Base-by-base conservation (phyloP, 2,888 invertebrate genomes). In the Spatulosminthurus flaviceps region DNA sequence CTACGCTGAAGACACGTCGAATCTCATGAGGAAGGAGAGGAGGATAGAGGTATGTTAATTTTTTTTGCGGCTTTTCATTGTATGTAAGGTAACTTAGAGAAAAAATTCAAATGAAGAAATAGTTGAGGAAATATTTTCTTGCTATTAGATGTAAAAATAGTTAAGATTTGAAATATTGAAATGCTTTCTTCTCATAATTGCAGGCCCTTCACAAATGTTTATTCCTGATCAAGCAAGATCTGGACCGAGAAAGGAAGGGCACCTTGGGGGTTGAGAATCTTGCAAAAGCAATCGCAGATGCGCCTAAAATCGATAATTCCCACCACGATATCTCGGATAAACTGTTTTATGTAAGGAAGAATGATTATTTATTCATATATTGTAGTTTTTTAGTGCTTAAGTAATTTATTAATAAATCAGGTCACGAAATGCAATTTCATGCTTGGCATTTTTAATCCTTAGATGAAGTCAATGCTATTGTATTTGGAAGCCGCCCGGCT, bases 401-500 rank as follows among this genome's bases (percentile, higher is more conserved):
- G 9, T 34, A 34, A 34, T 34, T 34, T 7, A 7, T 9, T 34
- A 34, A 7, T 34, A 9, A 34, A 7, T 9, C 34, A 34, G 4
- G 9, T 9, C 9, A 34, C 34, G 34, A 34, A 34, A n/a, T 70
- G 7, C 1, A 29, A 22, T 29, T n/a, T 70, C 13, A 70, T 70
- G 41, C 34, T 64, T 64, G n/a, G 64, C 19, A 11, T n/a, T 29
- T 82, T 69, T 80, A 82, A 79, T 82, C 89, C 89, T 7, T 88
- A 97, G 96, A 95, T 96, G 91, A 92, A 94, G 87, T 94, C 95
- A 24, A 96, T 96, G 94, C 89, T 96, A 84, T 93, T 95, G 19
- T 97, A 96, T 87, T 89, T 97, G 86, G 97, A 97, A 88, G 97
- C 96, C 2, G 93, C 95, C 16, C 91, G 94, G 84, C 94, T 93